Conservation (phyloP, 2,888 invertebrate genomes). For the Ariolimax columbianus region DNA sequence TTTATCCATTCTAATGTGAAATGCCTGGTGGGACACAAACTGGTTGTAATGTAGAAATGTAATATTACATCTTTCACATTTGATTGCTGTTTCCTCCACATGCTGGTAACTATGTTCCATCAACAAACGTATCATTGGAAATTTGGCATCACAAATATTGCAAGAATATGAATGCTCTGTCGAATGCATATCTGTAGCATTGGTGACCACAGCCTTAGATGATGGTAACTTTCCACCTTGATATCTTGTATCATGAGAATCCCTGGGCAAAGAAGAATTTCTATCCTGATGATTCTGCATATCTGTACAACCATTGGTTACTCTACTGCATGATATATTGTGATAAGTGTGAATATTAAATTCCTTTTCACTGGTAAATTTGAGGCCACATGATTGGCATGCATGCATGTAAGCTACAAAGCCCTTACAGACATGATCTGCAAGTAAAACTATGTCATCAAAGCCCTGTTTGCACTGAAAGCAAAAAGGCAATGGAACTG, state of each 20-base stretch:
- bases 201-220: background rate
- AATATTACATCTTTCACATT: conserved; percentile 13
- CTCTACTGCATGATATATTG: background rate
- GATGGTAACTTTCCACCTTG: background rate
- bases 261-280: too few relatives aligned
- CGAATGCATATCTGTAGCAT: background rate
- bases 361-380: conserved; percentile 1
- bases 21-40: conserved; percentile 41
- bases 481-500: conserved; percentile 27
- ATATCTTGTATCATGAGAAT: background rate
- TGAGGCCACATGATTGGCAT: conserved; percentile 19
- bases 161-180: conserved; percentile 8
- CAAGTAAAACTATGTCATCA: background rate
- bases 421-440: background rate
- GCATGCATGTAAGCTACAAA: conserved; percentile 4
- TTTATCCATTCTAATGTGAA: conserved; percentile 44
- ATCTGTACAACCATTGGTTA: background rate
- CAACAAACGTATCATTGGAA: conserved; percentile 10
- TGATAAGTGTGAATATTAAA: background rate
- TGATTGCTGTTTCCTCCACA: conserved; percentile 17
- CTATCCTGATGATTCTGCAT: background rate
- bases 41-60: conserved; percentile 33
- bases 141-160: conserved; percentile 24
- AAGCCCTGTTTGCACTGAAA: conserved; percentile 34
- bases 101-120: conserved; percentile 44